Evolutionary conservation across 1,140 invertebrate species (phyloP).

Genomic region (Ceratosolen solmsi): DNA sequence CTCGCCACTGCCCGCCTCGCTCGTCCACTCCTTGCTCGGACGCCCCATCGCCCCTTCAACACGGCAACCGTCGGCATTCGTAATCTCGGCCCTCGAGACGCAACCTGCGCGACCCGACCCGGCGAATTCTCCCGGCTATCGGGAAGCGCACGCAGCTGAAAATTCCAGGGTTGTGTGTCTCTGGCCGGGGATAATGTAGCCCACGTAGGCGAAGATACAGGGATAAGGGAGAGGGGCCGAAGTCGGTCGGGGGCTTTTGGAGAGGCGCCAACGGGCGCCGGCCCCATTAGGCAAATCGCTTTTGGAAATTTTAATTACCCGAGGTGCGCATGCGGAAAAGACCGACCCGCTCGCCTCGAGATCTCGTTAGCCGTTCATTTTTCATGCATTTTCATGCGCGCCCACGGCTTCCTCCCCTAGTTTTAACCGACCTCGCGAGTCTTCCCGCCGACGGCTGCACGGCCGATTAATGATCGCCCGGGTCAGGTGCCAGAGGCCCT

Average conservation of each 20-base stretch:
- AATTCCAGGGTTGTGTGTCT: slow-evolving; percentile 30
- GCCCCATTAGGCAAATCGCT: slow-evolving; percentile 46
- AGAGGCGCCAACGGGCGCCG: slow-evolving; percentile 27
- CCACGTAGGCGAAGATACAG: no score
- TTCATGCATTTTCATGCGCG: slow-evolving; percentile 1
- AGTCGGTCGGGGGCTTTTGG: not conserved
- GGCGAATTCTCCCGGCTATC: slow-evolving; percentile 13
- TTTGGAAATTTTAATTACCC: slow-evolving; percentile 49
- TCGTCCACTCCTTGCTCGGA: no score
- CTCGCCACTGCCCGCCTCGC: not conserved
- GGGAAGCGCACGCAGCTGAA: not conserved
- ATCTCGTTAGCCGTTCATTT: slow-evolving; percentile 41
- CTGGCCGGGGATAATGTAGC: no score
- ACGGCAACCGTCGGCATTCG: no score
- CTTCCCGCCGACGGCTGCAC: not conserved
- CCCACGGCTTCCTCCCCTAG: not conserved
- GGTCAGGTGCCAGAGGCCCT: not conserved
- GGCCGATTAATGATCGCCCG: not conserved
- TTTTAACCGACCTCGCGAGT: not conserved
- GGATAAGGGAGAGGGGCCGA: not conserved
- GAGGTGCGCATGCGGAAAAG: not conserved
- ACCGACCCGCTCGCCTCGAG: not conserved
- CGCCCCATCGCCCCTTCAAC: no score
- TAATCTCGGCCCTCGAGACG: slow-evolving; percentile 22
- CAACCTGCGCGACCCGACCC: not conserved